Base-by-base conservation (phyloP, 2,113 vertebrate genomes). In the Stegastes partitus region DNA sequence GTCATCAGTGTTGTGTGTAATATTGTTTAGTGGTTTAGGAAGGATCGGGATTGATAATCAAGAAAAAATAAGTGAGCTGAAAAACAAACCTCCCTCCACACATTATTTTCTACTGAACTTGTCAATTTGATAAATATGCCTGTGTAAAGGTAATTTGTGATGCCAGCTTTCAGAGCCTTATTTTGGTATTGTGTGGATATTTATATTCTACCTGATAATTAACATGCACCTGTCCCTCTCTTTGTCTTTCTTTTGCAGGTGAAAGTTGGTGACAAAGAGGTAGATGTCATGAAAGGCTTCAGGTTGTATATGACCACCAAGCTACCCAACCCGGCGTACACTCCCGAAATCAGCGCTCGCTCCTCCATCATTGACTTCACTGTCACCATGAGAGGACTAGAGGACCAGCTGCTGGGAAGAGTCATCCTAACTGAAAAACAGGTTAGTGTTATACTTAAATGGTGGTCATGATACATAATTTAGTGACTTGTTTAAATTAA, bases 321-420 rank as follows among this genome's bases (percentile, higher is more conserved):
- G 81, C 91, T 99, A 49, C 95, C 98, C 55, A 99, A 98, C 88
- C 98, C 98, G 0, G 93, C 92, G 6, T 99, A 99, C 37, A 98
- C 96, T 37, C 98, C 97, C 0, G 98, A 99, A 93, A 96, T 99
- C 73, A 98, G 96, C 44, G 97, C 98, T 50, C 96, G 95, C 22
- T 97, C 96, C 28, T 96, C 97, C 68, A 96, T 99, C 78, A 97
- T 99, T 22, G 97, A 99, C 89, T 99, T 99, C 87, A 98, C 97
- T 0, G 97, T 99, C 76, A 99, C 97, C 26, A 95, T 97, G 95
- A 96, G 94, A 77, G 98, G 98, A 50, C 94, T 99, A 64, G 98
- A 99, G 89, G 97, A 99, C 82, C 97, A 99, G 77, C 92, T 99
- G 34, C 92, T 99, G 12, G 97, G 97, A n/a, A 95, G 97, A 91